Evolutionary conservation across 2,797 vertebrate species (phyloP).

Genomic region (Premnoplex brunnescens): DNA sequence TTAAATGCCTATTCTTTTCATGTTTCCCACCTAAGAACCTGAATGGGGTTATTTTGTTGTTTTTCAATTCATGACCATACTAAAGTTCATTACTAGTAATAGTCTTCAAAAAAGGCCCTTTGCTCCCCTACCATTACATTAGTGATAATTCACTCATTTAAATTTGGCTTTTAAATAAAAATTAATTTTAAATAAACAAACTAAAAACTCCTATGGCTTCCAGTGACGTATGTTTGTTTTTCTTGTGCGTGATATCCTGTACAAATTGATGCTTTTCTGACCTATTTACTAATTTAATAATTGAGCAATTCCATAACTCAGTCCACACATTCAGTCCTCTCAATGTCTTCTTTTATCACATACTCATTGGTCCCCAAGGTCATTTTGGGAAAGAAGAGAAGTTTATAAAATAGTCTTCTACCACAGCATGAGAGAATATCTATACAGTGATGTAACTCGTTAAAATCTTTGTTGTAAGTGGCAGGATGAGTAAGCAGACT

Average conservation of each 20-base stretch:
- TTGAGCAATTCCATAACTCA: neutral
- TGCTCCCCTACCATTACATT: neutral
- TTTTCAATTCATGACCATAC: neutral
- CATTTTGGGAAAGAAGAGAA: neutral
- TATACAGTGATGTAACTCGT: accelerated
- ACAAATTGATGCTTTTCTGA: neutral
- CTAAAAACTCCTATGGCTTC: neutral
- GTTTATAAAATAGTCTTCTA: neutral
- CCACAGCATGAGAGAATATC: neutral
- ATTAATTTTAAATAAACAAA: neutral
- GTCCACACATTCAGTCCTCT: neutral
- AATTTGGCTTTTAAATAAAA: neutral
- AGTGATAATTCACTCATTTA: neutral
- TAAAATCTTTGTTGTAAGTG: neutral
- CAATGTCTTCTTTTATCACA: neutral
- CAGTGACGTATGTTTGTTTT: neutral
- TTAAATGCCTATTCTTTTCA: neutral
- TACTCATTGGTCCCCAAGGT: neutral
- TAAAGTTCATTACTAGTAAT: neutral
- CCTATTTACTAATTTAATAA: neutral
- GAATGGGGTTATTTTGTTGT: neutral
- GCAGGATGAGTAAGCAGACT: neutral
- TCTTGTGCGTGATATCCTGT: neutral
- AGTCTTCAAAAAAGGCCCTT: neutral
- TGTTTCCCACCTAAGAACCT: neutral